Conservation (phyloP, 2,888 invertebrate genomes). For the Mimas tiliae region DNA sequence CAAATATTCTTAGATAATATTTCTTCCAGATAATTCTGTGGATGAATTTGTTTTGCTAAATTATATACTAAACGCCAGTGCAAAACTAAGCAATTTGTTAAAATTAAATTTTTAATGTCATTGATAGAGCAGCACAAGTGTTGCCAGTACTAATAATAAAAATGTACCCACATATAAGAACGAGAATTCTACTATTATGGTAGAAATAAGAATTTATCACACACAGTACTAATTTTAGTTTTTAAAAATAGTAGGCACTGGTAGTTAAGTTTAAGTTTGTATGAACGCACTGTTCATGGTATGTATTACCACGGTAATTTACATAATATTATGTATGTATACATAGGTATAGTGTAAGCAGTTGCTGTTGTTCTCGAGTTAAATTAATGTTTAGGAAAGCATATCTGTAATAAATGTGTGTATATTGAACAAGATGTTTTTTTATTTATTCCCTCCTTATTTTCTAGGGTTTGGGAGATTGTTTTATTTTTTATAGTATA, state of each 20-base stretch:
- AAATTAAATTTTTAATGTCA: too few species aligned
- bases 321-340: slow-evolving; percentile 49
- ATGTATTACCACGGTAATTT: slow-evolving; percentile 34
- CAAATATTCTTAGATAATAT: slow-evolving; percentile 23
- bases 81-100: neutral
- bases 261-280: slow-evolving; percentile 40
- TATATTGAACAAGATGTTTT: slow-evolving; percentile 60
- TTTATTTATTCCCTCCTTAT: slow-evolving; percentile 39
- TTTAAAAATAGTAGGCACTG: slow-evolving; percentile 16
- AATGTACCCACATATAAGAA: neutral
- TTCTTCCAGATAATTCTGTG: slow-evolving; percentile 16
- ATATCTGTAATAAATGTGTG: slow-evolving; percentile 85
- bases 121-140: neutral
- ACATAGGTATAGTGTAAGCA: slow-evolving; percentile 61
- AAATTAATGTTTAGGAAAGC: slow-evolving; percentile 78
- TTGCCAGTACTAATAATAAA: slow-evolving; percentile 10
- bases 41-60: slow-evolving; percentile 18
- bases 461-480: too few species aligned
- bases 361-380: slow-evolving; percentile 74
- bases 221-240: neutral
- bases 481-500: too few species aligned
- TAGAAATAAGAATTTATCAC: neutral
- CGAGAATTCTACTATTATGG: neutral
- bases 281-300: slow-evolving; percentile 37
- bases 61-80: slow-evolving; percentile 23